phyloP scores from a whole-genome alignment of 2,797 vertebrate genomes.

The Acrossocheilus fasciatus region DNA sequence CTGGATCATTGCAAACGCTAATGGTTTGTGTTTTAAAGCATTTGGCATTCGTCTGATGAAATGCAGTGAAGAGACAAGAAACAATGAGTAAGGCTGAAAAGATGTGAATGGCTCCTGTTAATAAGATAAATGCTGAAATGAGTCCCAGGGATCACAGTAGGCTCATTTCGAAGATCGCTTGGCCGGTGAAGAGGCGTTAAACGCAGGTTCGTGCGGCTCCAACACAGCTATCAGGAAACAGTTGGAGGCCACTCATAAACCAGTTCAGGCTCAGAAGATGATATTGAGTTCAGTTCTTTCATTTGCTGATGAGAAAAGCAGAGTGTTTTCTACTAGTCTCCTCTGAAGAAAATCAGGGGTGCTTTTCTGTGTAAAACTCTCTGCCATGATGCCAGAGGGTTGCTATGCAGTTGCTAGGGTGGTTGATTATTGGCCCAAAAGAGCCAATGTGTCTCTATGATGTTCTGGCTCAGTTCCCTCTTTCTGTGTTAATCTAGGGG shows the following conservation, averaged over 20 bases:
- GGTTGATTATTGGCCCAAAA: neutral
- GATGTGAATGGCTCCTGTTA: constrained; percentile 62
- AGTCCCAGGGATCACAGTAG: constrained; percentile 31
- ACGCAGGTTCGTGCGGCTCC: constrained; percentile 19
- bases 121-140: constrained; percentile 59
- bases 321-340: neutral
- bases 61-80: constrained; percentile 39
- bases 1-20: constrained; percentile 47
- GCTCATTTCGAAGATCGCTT: constrained; percentile 42
- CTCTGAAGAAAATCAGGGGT: neutral
- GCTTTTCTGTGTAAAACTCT: neutral
- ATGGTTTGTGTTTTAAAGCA: constrained; percentile 56
- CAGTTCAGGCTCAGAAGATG: neutral
- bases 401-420: neutral
- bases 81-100: constrained; percentile 58
- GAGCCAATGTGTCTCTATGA: neutral
- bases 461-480: neutral
- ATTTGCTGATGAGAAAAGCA: neutral
- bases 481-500: neutral
- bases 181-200: constrained; percentile 40
- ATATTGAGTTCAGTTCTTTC: neutral
- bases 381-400: neutral
- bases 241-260: constrained; percentile 17
- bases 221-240: constrained; percentile 32
- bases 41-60: constrained; percentile 50